A percentile compares a stretch with the other conserved stretches of the same genome.
These are phyloP conservation scores for Drosophila lini DNA, from an alignment of 1,140 invertebrate species.

Conservation along the genomic window DNA sequence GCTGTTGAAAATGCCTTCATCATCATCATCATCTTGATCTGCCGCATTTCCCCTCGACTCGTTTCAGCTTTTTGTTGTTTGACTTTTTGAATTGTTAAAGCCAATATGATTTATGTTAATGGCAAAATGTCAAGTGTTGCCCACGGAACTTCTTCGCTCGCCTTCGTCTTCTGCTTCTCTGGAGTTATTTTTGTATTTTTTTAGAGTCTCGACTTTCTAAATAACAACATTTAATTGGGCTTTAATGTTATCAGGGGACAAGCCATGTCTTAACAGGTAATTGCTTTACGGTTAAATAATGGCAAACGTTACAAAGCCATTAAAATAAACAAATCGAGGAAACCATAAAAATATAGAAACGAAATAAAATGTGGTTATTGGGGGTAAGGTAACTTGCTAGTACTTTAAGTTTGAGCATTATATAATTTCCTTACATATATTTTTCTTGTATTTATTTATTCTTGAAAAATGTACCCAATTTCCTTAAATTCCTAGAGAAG, in stretches of 20 bases:
- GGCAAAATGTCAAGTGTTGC: conserved; percentile 73
- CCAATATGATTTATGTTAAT: conserved; percentile 80
- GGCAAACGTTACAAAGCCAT: conserved; percentile 4
- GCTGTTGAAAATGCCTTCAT: conserved; percentile 62
- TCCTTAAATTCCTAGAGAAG: background rate
- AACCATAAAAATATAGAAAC: conserved; percentile 7
- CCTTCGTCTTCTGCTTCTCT: conserved; percentile 1
- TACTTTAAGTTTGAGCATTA: background rate
- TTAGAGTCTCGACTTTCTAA: conserved; percentile 33
- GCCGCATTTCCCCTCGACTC: conserved; percentile 9
- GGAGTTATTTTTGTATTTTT: background rate
- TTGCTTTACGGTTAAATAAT: conserved; percentile 2
- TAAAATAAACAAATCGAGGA: conserved; percentile 13
- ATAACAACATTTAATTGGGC: conserved; percentile 31
- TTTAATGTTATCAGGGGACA: conserved; percentile 35
- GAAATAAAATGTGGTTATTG: background rate
- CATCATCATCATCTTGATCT: conserved; percentile 52
- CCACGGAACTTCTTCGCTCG: conserved; percentile 45
- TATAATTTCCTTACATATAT: background rate
- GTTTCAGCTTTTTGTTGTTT: conserved; percentile 46
- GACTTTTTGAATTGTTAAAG: conserved; percentile 61
- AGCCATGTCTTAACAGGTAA: background rate
- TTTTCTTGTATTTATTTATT: background rate
- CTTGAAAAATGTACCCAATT: background rate
- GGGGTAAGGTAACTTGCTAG: background rate